Evolutionary conservation across 2,113 vertebrate species (phyloP).

Genomic region (Hypomesus transpacificus): DNA sequence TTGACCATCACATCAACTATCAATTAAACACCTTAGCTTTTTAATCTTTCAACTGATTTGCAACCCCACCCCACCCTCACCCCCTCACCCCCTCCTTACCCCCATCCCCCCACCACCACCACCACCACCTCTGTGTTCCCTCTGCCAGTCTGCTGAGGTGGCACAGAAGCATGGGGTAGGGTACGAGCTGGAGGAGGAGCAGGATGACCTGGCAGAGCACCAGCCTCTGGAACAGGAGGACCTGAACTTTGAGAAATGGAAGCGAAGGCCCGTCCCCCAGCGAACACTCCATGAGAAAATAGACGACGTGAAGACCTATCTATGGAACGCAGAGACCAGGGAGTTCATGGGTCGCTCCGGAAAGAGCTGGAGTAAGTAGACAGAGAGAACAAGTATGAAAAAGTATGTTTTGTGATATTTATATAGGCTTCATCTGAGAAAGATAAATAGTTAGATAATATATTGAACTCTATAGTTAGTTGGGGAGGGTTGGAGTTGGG

Average conservation of each 20-base stretch:
- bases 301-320: slow-evolving; percentile 79
- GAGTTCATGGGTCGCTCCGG: slow-evolving; percentile 90
- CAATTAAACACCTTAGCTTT: too few species aligned
- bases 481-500: slow-evolving; percentile 6
- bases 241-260: slow-evolving; percentile 75
- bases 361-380: slow-evolving; percentile 93
- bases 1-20: slow-evolving; percentile 41
- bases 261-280: slow-evolving; percentile 69
- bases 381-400: too few species aligned
- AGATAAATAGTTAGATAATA: too few species aligned
- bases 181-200: slow-evolving; percentile 78
- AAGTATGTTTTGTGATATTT: too few species aligned
- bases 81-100: too few species aligned
- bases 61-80: too few species aligned
- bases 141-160: slow-evolving; percentile 66
- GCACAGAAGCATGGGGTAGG: slow-evolving; percentile 72
- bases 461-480: too few species aligned
- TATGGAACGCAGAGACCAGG: slow-evolving; percentile 92
- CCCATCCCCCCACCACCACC: slow-evolving; percentile 25
- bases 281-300: slow-evolving; percentile 80
- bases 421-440: too few species aligned
- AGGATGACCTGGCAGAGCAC: slow-evolving; percentile 76
- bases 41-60: too few species aligned
- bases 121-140: slow-evolving; percentile 22
- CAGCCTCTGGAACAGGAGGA: slow-evolving; percentile 77